A percentile compares a stretch with the other conserved stretches of the same genome.
phyloP scores from a whole-genome alignment of 2,113 vertebrate species.

The Thalassarche chlororhynchos region DNA sequence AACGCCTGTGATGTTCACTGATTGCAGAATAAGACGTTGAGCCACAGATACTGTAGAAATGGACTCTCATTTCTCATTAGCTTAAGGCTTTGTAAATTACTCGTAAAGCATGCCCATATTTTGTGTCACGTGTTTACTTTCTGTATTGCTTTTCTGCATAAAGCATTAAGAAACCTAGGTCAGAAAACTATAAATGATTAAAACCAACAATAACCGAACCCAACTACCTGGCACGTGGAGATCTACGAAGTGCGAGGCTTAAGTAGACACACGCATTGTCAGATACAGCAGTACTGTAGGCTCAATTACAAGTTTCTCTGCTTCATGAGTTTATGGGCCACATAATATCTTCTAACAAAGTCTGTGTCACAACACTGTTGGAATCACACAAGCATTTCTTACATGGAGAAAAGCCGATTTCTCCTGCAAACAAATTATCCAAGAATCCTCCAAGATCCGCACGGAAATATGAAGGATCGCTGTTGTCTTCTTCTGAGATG shows the following conservation, averaged over 20 bases:
- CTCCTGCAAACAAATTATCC: background rate
- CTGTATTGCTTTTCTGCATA: background rate
- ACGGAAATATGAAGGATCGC: background rate
- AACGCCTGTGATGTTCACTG: background rate
- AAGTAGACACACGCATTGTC: background rate
- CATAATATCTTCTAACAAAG: background rate
- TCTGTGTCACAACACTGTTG: background rate
- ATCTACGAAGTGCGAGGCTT: background rate
- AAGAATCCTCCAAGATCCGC: background rate
- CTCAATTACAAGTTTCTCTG: background rate
- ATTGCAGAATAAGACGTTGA: background rate
- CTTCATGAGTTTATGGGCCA: background rate
- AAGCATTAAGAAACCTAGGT: background rate
- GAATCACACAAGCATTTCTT: background rate
- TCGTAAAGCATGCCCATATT: background rate
- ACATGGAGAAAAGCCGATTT: background rate
- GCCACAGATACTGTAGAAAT: background rate
- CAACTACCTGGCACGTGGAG: background rate
- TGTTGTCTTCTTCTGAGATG: accelerated
- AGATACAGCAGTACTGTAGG: background rate
- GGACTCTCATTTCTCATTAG: background rate
- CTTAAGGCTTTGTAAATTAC: background rate
- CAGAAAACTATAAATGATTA: background rate
- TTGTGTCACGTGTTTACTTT: background rate
- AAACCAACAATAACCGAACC: background rate